These are phyloP conservation scores for Lepus oiostolus DNA, from an alignment of 2,797 vertebrate genomes.

Conservation along the genomic window DNA sequence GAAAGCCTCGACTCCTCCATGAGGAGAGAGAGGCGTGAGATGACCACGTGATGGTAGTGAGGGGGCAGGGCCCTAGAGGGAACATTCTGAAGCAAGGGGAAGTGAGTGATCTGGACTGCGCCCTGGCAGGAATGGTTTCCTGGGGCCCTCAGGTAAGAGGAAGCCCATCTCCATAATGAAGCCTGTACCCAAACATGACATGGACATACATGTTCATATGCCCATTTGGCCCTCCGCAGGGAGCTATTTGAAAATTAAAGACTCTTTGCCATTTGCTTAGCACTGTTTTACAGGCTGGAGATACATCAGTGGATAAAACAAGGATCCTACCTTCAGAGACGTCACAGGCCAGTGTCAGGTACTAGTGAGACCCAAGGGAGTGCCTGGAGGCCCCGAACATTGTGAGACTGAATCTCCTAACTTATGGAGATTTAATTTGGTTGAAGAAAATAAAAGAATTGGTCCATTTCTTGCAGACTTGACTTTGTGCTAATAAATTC, in stretches of 20 bases:
- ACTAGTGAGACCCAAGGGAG: not conserved
- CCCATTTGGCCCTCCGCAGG: not conserved
- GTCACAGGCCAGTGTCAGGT: not conserved
- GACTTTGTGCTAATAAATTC: not conserved
- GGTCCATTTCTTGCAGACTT: not conserved
- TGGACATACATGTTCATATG: not conserved
- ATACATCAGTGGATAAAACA: not conserved
- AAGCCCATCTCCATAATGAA: not conserved
- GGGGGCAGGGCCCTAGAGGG: not conserved
- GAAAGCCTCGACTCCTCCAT: not conserved
- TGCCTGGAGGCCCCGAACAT: not conserved
- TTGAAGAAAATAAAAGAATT: not conserved
- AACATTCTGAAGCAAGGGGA: not conserved
- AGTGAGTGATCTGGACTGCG: not conserved
- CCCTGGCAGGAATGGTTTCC: not conserved
- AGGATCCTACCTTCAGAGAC: not conserved
- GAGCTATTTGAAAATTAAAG: not conserved
- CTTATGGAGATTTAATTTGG: not conserved
- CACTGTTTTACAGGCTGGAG: not conserved
- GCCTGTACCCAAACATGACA: not conserved
- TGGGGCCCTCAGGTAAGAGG: too few relatives aligned
- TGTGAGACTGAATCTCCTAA: not conserved
- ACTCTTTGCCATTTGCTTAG: not conserved
- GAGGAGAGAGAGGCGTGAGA: not conserved
- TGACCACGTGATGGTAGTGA: not conserved